Conservation (phyloP, 2,113 vertebrate genomes). For the Neogale vison region DNA sequence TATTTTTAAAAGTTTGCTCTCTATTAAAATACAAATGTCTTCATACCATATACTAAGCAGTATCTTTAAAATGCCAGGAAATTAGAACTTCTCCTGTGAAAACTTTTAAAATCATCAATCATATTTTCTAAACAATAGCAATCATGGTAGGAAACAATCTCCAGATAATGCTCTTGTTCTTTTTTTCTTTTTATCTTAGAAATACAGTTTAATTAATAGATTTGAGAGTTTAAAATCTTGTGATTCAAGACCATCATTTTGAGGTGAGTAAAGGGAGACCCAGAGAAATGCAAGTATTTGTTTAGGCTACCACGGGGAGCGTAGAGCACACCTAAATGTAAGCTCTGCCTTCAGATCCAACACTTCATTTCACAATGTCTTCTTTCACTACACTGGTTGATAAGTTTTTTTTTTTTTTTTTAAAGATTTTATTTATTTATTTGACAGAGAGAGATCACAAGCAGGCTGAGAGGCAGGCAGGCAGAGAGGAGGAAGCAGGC, state of each 20-base stretch:
- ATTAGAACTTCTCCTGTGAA: not conserved
- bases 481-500: too few species aligned
- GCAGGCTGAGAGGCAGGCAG: too few species aligned
- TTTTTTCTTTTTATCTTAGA: conserved; percentile 42
- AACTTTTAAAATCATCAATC: conserved; percentile 15
- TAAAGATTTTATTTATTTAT: too few species aligned
- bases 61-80: conserved; percentile 16
- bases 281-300: not conserved
- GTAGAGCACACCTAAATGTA: not conserved
- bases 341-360: not conserved
- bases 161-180: not conserved
- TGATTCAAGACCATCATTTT: not conserved
- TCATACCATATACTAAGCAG: not conserved
- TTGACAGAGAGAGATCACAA: too few species aligned
- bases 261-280: not conserved
- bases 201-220: not conserved
- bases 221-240: not conserved
- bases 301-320: not conserved
- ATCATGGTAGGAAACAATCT: not conserved
- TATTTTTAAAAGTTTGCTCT: not conserved
- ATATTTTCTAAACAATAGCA: not conserved
- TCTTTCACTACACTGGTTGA: not conserved
- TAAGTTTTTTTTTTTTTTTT: conserved; percentile 17
- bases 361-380: conserved; percentile 35
- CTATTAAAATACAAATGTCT: conserved; percentile 36